Conservation (phyloP, 2,797 vertebrate genomes). For the Tapirus indicus region DNA sequence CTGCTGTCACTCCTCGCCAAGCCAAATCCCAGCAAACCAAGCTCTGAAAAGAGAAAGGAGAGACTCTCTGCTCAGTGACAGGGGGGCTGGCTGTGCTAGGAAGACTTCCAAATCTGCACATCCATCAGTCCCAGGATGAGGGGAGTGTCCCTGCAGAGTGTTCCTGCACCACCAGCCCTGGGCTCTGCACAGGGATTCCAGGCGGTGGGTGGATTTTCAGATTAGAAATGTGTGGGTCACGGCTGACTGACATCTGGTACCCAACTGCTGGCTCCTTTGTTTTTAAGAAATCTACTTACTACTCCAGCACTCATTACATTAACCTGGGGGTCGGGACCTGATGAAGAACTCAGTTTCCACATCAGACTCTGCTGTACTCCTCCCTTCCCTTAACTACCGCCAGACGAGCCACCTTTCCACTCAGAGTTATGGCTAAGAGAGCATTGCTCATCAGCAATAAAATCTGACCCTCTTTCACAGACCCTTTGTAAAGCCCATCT, state of each 20-base stretch:
- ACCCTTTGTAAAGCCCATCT: background rate
- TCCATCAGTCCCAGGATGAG: background rate
- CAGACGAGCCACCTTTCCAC: background rate
- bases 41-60: background rate
- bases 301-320: background rate
- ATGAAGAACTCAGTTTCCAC: background rate
- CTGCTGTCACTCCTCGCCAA: background rate
- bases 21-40: background rate
- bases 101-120: background rate
- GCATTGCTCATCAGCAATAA: background rate
- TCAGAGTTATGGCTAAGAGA: background rate
- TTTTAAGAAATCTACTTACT: constrained; percentile 26
- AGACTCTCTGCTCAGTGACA: background rate
- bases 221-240: background rate
- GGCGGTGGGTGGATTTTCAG: background rate
- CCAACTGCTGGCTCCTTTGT: background rate
- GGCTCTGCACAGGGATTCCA: background rate
- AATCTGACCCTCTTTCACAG: background rate
- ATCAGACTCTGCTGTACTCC: background rate
- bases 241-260: background rate
- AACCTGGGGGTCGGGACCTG: background rate
- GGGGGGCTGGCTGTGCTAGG: background rate
- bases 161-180: background rate
- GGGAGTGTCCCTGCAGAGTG: background rate
- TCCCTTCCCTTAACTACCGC: no score